phyloP scores from a whole-genome alignment of 2,113 vertebrate genomes.

The Cyprinodon tularosa region DNA sequence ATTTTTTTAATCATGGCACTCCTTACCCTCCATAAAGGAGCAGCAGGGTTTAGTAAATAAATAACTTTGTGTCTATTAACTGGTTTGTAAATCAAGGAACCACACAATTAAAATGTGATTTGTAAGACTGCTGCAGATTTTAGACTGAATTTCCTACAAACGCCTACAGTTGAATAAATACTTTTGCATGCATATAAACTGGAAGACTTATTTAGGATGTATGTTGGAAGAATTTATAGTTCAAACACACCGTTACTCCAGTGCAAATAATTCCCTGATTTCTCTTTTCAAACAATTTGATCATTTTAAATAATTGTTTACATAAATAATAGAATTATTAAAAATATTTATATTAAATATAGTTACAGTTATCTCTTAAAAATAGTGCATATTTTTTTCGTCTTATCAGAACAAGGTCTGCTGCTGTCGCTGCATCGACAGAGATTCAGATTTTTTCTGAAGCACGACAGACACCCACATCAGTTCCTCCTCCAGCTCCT shows the following conservation, averaged over 20 bases:
- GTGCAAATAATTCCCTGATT: background rate
- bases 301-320: background rate
- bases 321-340: background rate
- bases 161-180: background rate
- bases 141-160: background rate
- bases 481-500: slow-evolving; percentile 40
- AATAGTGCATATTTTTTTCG: slow-evolving; percentile 21
- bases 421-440: slow-evolving; percentile 5
- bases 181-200: background rate
- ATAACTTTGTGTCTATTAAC: background rate
- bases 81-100: background rate
- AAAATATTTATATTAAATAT: too few relatives aligned
- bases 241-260: background rate
- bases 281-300: background rate
- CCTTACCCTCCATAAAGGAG: background rate
- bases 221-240: background rate
- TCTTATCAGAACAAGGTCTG: slow-evolving; percentile 36
- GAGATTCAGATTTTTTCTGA: slow-evolving; percentile 33
- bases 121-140: too few relatives aligned
- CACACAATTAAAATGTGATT: too few relatives aligned
- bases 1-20: too few relatives aligned
- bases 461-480: slow-evolving; percentile 47
- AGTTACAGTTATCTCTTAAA: slow-evolving; percentile 26
- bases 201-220: background rate
- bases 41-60: background rate